Conservation (phyloP, 2,797 vertebrate species). For the Eulemur rubriventer region DNA sequence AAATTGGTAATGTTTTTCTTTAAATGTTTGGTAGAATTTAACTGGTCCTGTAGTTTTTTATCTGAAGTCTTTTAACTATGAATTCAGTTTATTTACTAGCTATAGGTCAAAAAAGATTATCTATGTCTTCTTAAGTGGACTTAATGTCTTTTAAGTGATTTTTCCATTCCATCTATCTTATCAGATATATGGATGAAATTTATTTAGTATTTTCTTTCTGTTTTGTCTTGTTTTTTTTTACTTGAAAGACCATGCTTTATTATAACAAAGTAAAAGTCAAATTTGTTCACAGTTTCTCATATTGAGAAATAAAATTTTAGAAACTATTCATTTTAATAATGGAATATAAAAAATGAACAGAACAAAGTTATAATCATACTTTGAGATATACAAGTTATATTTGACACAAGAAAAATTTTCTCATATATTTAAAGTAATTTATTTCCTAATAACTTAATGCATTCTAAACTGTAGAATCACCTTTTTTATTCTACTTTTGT, state of each 20-base stretch:
- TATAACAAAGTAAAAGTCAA: conserved; percentile 38
- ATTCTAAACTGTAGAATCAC: background rate
- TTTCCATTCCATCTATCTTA: background rate
- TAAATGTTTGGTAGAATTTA: background rate
- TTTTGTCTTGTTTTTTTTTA: background rate
- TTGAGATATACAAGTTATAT: background rate
- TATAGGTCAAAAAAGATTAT: background rate
- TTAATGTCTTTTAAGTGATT: background rate
- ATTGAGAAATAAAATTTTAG: conserved; percentile 3
- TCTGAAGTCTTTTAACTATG: background rate
- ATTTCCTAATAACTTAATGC: background rate
- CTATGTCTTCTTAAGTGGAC: background rate
- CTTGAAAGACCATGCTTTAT: background rate
- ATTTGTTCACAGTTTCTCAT: background rate
- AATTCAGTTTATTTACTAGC: background rate
- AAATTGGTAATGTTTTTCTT: background rate
- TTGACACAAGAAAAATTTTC: background rate
- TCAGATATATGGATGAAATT: background rate
- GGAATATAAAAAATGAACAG: conserved; percentile 27
- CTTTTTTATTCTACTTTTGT: background rate
- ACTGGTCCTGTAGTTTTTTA: background rate
- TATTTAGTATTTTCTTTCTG: background rate
- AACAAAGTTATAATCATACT: background rate
- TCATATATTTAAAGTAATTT: background rate
- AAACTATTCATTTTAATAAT: background rate